Evolutionary conservation across 2,888 invertebrate genomes (phyloP).

Genomic region (Drosophila ezoana): DNA sequence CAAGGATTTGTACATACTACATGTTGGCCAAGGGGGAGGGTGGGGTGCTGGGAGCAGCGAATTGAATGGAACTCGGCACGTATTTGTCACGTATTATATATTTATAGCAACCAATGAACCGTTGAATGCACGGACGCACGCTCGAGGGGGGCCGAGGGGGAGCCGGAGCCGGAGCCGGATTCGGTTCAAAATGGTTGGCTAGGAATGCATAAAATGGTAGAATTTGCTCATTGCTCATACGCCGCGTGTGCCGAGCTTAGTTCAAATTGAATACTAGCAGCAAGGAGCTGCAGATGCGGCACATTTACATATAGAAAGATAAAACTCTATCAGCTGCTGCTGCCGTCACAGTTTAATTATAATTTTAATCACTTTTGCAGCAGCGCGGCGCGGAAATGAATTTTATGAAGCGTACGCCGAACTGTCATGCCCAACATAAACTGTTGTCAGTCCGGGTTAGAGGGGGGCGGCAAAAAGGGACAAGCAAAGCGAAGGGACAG

Average conservation of each 20-base stretch:
- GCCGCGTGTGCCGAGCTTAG: slow-evolving; percentile 70
- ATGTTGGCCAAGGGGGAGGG: slow-evolving; percentile 1
- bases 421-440: slow-evolving; percentile 80
- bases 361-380: slow-evolving; percentile 79
- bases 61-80: slow-evolving; percentile 79
- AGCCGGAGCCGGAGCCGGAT: neutral
- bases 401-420: slow-evolving; percentile 79
- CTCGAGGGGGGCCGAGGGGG: neutral
- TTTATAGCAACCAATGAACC: slow-evolving; percentile 81
- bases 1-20: slow-evolving; percentile 68
- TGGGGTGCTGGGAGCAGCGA: slow-evolving; percentile 28
- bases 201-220: slow-evolving; percentile 69
- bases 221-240: slow-evolving; percentile 73
- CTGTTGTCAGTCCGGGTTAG: slow-evolving; percentile 68
- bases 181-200: slow-evolving; percentile 28
- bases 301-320: slow-evolving; percentile 22
- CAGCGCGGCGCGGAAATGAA: slow-evolving; percentile 77
- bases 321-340: slow-evolving; percentile 47
- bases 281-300: neutral
- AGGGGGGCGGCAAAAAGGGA: neutral
- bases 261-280: slow-evolving; percentile 66
- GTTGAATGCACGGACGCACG: slow-evolving; percentile 70
- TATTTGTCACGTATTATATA: slow-evolving; percentile 80
- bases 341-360: slow-evolving; percentile 79
- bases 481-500: neutral